Evolutionary conservation across 2,797 vertebrate species (phyloP), one percentile per base, ranked within the genome.

Genomic region (Hypotaenidia okinawae): DNA sequence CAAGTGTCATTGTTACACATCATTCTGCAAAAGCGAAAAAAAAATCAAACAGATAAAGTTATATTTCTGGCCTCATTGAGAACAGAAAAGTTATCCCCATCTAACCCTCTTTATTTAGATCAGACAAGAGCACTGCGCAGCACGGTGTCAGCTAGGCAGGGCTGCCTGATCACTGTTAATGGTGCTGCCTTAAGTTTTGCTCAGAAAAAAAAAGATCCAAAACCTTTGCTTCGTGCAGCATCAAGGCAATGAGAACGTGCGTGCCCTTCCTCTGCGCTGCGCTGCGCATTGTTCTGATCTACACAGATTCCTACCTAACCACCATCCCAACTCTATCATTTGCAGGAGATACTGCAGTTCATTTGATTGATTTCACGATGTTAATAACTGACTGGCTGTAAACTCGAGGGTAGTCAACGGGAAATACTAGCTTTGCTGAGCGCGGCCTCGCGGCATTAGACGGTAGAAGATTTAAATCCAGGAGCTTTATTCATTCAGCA

Each of bases 321-420:
- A 9, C 58, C 43, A 43, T 32, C 52, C 69, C n/a, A 63, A 4
- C 16, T n/a, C 35, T 10, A 19, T 28, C 62, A 28, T n/a, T 39
- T 74, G 32, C 12, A 8, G 68, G 47, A 81, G 45, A 22, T 9
- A 3, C 21, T 67, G 51, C 43, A 74, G 32, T 35, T 39, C 1
- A 9, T 79, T 81, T 49, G 16, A 57, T 41, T 51, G 62, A 76
- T 91, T 88, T 76, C 0, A 0, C 13, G 32, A 2, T 6, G 5
- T 75, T 57, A 43, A 41, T n/a, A 35, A 12, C 5, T 16, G 16
- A 33, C 39, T 69, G 55, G 32, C 76, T 80, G 45, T 14, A 78
- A 93, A 63, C 5, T 16, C 37, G 28, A 25, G 21, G 0, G 0
- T 2, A 37, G 23, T 28, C 55, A 30, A 2, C 3, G 7, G 23